These are phyloP conservation scores for Phalacrocorax brasilianus DNA, from an alignment of 2,113 vertebrate genomes.

Conservation along the genomic window DNA sequence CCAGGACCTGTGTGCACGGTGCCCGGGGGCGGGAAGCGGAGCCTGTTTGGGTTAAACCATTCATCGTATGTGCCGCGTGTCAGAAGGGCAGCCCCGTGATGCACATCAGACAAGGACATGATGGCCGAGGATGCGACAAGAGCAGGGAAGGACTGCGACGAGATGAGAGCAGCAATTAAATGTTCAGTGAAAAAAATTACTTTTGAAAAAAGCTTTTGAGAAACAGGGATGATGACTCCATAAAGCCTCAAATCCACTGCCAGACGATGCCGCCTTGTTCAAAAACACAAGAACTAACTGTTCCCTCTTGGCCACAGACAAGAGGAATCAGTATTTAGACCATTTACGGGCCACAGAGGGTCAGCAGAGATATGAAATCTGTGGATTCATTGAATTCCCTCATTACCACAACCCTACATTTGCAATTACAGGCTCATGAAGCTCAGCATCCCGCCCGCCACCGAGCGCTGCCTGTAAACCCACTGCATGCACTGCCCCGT, in stretches of 20 bases:
- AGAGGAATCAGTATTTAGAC: background rate
- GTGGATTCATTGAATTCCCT: constrained; percentile 44
- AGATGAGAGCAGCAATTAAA: background rate
- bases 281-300: constrained; percentile 9
- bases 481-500: background rate
- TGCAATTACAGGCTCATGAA: background rate
- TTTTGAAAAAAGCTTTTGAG: background rate
- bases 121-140: rapidly evolving
- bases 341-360: constrained; percentile 1
- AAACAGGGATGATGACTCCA: background rate
- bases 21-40: rapidly evolving
- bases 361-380: constrained; percentile 8
- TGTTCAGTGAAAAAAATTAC: background rate
- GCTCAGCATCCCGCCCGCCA: background rate
- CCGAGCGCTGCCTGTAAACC: background rate
- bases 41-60: background rate
- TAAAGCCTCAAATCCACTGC: background rate
- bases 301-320: background rate
- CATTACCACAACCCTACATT: background rate
- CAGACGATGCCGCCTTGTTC: background rate
- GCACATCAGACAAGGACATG: rapidly evolving
- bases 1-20: rapidly evolving
- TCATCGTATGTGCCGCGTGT: rapidly evolving
- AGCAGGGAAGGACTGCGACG: background rate
- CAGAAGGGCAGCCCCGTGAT: background rate